Conservation (phyloP, 2,797 vertebrate species). For the Pipistrellus pipistrellus region DNA sequence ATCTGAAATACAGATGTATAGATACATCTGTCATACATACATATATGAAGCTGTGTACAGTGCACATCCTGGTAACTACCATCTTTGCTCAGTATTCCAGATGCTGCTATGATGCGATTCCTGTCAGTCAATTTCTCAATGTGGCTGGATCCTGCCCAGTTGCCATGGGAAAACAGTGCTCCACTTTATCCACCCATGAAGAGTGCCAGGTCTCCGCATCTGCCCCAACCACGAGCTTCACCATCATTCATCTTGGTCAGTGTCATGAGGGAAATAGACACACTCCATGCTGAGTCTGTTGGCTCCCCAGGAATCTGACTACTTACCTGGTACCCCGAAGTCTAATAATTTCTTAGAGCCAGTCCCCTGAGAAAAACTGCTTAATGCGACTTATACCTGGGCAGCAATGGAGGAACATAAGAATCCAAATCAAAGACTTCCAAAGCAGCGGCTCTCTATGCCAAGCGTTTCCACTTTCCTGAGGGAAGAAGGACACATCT, state of each 20-base stretch:
- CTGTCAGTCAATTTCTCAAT: not conserved
- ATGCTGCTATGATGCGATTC: not conserved
- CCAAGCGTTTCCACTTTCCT: not conserved
- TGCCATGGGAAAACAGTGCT: not conserved
- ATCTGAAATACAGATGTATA: not conserved
- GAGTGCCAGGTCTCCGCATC: accelerated
- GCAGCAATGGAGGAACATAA: accelerated
- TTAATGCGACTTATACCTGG: not conserved
- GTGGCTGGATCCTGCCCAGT: not conserved
- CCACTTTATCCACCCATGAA: accelerated
- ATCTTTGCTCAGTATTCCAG: not conserved
- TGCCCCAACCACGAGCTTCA: accelerated
- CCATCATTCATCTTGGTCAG: not conserved
- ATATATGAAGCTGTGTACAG: not conserved
- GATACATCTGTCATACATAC: too few species aligned
- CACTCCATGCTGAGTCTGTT: not conserved
- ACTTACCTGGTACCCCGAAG: not conserved
- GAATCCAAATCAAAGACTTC: not conserved
- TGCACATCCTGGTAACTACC: not conserved
- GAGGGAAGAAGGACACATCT: accelerated
- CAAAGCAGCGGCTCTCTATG: accelerated
- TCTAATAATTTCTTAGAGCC: not conserved
- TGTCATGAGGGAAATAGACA: not conserved
- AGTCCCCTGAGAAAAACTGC: not conserved
- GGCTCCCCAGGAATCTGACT: not conserved